These are phyloP conservation scores for Diarsia mendica DNA, from an alignment of 2,888 invertebrate genomes.

Conservation along the genomic window DNA sequence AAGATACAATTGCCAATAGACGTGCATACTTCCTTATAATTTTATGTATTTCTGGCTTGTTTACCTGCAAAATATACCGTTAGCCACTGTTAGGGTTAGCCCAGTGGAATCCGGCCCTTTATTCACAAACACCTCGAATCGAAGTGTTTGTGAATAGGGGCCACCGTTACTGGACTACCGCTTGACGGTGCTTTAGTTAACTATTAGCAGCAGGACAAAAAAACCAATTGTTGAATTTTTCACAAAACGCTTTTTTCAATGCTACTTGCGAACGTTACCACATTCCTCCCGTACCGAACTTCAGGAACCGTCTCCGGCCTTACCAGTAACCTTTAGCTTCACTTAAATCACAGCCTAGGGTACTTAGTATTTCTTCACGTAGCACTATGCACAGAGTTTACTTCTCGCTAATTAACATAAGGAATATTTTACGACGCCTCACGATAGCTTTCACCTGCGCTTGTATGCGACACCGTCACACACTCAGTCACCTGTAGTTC, in stretches of 20 bases:
- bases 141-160: no score
- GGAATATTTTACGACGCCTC: conserved; percentile 33
- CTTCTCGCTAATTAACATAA: conserved; percentile 38
- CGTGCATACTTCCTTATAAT: background rate
- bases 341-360: background rate
- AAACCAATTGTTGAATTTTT: no score
- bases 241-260: no score
- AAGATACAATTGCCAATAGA: background rate
- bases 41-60: background rate
- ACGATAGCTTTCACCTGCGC: conserved; percentile 32
- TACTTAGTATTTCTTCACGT: background rate
- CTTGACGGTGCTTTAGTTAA: background rate
- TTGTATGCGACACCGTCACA: background rate
- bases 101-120: background rate
- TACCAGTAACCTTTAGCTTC: background rate
- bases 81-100: background rate
- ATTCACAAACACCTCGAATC: no score
- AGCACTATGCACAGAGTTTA: background rate
- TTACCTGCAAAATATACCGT: background rate
- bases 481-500: background rate
- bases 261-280: background rate
- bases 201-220: background rate
- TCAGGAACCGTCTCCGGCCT: background rate
- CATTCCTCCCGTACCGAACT: background rate
- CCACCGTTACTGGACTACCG: background rate